These are phyloP conservation scores for Epinotia nisella DNA, from an alignment of 2,888 invertebrate genomes.

Conservation along the genomic window DNA sequence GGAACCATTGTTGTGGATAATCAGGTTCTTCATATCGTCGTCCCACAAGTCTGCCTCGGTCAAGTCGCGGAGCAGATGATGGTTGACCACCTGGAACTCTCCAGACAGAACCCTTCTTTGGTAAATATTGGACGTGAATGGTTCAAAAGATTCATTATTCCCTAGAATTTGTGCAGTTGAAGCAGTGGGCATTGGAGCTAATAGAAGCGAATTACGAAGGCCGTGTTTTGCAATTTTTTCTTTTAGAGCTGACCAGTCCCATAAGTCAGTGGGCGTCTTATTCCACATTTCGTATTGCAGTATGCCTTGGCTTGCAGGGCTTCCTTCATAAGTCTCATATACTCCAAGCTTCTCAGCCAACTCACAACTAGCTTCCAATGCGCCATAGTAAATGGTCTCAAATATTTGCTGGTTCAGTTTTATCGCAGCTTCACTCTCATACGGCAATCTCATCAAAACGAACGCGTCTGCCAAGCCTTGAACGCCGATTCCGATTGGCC, in stretches of 20 bases:
- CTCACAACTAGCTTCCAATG: conserved; percentile 98
- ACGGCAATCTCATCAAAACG: conserved; percentile 96
- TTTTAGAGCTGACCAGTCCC: conserved; percentile 95
- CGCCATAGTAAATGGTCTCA: conserved; percentile 99
- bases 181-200: conserved; percentile 99
- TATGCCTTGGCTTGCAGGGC: conserved; percentile 97
- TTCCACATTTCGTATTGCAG: conserved; percentile 99
- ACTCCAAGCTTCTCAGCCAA: conserved; percentile 92
- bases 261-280: conserved; percentile 92
- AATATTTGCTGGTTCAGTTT: conserved; percentile 97
- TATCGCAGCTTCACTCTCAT: conserved; percentile 94
- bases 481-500: conserved; percentile 96
- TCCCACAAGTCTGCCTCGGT: conserved; percentile 97
- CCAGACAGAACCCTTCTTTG: conserved; percentile 96
- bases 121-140: conserved; percentile 99
- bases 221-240: conserved; percentile 94
- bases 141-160: conserved; percentile 99
- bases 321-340: conserved; percentile 96
- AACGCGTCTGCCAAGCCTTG: conserved; percentile 99
- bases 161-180: conserved; percentile 99
- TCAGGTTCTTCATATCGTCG: conserved; percentile 97
- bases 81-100: conserved; percentile 98
- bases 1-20: conserved; percentile 96
- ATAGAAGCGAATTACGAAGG: conserved; percentile 94
- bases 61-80: conserved; percentile 96